These are phyloP conservation scores for Kryptolebias marmoratus DNA, from an alignment of 2,113 vertebrate species.

Conservation along the genomic window DNA sequence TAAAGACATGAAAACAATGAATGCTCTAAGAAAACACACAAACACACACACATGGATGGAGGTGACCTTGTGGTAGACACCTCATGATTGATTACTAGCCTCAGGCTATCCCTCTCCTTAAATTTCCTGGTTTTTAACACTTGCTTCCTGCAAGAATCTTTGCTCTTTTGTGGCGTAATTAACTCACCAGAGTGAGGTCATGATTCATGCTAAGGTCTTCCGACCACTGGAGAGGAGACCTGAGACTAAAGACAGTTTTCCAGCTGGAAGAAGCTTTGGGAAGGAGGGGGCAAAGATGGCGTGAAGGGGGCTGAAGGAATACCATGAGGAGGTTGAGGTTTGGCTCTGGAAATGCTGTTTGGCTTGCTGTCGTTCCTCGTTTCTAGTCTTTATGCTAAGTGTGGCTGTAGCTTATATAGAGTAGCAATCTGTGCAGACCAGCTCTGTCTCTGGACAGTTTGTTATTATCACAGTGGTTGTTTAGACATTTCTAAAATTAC, in stretches of 20 bases:
- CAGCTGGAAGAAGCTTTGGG: constrained; percentile 48
- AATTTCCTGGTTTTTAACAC: constrained; percentile 73
- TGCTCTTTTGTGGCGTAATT: constrained; percentile 67
- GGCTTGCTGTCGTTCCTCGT: not conserved
- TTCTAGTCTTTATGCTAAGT: not conserved
- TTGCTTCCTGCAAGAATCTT: constrained; percentile 61
- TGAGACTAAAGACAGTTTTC: constrained; percentile 37
- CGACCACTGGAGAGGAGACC: constrained; percentile 39
- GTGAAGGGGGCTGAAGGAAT: not conserved
- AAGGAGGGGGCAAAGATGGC: constrained; percentile 3
- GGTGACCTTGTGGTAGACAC: constrained; percentile 49
- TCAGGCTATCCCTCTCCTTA: constrained; percentile 56
- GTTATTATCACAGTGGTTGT: not conserved
- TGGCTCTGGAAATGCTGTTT: not conserved
- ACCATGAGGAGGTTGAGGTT: constrained; percentile 30
- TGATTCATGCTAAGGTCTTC: constrained; percentile 51
- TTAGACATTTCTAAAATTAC: not conserved
- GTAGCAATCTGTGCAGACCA: not conserved
- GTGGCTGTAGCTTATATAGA: not conserved
- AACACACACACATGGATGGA: constrained; percentile 29
- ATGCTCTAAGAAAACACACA: constrained; percentile 23
- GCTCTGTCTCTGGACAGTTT: not conserved
- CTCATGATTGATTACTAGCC: constrained; percentile 73
- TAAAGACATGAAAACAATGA: constrained; percentile 36
- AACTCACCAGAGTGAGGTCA: constrained; percentile 61